Conservation (phyloP, 2,797 vertebrate genomes). For the Aviceda leuphotes region DNA sequence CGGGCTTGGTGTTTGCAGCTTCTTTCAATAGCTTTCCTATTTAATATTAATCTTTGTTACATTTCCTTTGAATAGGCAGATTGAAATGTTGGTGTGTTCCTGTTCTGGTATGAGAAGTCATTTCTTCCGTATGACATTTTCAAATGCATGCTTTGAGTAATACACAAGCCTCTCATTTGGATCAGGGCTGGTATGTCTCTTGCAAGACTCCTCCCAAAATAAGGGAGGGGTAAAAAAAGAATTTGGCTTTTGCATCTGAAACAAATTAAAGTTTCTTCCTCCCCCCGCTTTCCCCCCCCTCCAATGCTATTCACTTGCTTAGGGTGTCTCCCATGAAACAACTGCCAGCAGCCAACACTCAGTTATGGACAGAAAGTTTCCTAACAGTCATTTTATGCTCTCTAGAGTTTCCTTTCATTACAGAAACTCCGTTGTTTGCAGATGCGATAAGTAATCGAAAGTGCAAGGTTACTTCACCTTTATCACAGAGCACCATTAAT, state of each 20-base stretch:
- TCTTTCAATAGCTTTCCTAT: background rate
- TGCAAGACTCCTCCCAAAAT: background rate
- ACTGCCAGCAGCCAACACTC: background rate
- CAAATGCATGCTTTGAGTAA: slow-evolving; percentile 4
- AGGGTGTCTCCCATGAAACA: background rate
- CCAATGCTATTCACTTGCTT: background rate
- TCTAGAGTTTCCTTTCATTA: background rate
- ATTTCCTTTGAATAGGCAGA: background rate
- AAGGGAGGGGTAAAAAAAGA: accelerated
- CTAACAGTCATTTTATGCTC: background rate
- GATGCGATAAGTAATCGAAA: background rate
- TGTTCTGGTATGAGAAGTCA: slow-evolving; percentile 18
- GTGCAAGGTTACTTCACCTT: background rate
- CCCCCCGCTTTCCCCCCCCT: background rate
- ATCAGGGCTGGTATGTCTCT: background rate
- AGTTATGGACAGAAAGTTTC: background rate
- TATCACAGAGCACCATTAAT: background rate
- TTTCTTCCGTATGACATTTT: background rate
- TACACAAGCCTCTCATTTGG: background rate
- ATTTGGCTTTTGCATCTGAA: background rate
- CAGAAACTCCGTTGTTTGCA: background rate
- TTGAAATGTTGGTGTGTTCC: slow-evolving; percentile 6
- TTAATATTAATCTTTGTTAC: background rate
- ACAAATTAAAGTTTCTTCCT: background rate
- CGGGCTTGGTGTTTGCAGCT: background rate